These are phyloP conservation scores for Chrysomela aeneicollis DNA, from an alignment of 2,888 invertebrate species.

Conservation along the genomic window DNA sequence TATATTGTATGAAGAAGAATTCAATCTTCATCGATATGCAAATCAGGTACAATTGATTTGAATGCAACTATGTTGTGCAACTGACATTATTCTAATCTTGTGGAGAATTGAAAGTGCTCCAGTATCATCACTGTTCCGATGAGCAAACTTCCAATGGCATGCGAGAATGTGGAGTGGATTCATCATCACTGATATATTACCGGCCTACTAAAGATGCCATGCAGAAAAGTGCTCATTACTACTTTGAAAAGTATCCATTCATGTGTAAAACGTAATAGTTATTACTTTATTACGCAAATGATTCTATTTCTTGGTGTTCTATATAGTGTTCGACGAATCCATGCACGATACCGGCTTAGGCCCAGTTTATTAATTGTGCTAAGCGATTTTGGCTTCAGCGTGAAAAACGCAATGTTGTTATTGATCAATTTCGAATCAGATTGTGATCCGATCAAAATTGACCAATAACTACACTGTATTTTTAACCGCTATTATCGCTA, in stretches of 20 bases:
- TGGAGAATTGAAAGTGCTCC: constrained; percentile 24
- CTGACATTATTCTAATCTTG: constrained; percentile 7
- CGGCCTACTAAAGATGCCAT: constrained; percentile 22
- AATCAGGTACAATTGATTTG: constrained; percentile 12
- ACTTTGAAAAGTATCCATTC: constrained; percentile 22
- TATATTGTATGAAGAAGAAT: too few species aligned
- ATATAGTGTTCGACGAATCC: too few species aligned
- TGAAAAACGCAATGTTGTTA: too few species aligned
- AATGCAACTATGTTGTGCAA: constrained; percentile 25
- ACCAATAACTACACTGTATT: too few species aligned
- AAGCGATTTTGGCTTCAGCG: too few species aligned
- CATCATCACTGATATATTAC: constrained; percentile 19
- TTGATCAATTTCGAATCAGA: too few species aligned
- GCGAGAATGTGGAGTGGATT: constrained; percentile 9
- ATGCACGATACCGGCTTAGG: too few species aligned
- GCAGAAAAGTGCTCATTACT: constrained; percentile 20
- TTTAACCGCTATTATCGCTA: too few species aligned
- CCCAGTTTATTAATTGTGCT: too few species aligned
- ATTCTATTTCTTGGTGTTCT: background rate
- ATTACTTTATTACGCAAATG: background rate
- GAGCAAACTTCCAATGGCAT: constrained; percentile 18
- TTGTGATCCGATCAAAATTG: too few species aligned
- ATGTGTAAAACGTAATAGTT: constrained; percentile 6
- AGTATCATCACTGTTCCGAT: constrained; percentile 27
- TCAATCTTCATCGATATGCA: background rate